A percentile compares a stretch with the other conserved stretches of the same genome.
Evolutionary conservation across 2,113 vertebrate species (phyloP).

Genomic region (Urocitellus parryii): DNA sequence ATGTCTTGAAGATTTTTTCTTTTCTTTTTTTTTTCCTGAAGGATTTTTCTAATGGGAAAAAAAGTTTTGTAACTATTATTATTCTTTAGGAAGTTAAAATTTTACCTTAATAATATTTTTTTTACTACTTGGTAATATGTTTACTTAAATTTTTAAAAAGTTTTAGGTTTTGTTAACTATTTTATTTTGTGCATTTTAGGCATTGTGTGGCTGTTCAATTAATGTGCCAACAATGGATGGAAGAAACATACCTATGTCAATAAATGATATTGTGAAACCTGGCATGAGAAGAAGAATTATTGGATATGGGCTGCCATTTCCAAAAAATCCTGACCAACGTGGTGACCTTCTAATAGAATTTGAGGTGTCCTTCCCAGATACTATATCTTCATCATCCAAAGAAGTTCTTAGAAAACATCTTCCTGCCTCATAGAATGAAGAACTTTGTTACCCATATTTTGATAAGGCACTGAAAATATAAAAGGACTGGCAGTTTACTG

Average conservation of each 20-base stretch:
- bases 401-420: constrained; percentile 97
- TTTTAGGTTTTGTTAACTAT: constrained; percentile 55
- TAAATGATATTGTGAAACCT: constrained; percentile 97
- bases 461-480: constrained; percentile 87
- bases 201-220: constrained; percentile 97
- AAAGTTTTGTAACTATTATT: constrained; percentile 21
- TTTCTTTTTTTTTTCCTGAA: neutral
- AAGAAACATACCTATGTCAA: constrained; percentile 96
- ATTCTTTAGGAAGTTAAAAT: constrained; percentile 51
- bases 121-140: neutral
- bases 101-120: neutral
- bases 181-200: constrained; percentile 88
- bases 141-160: constrained; percentile 16
- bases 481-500: constrained; percentile 86
- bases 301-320: constrained; percentile 96
- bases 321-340: constrained; percentile 96
- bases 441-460: constrained; percentile 83
- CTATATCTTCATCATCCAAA: constrained; percentile 95
- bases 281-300: constrained; percentile 97
- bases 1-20: constrained; percentile 42
- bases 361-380: constrained; percentile 96
- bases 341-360: constrained; percentile 99
- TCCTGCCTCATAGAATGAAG: constrained; percentile 92
- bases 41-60: constrained; percentile 46
- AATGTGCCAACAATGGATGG: constrained; percentile 97